These are phyloP conservation scores for Phyllotreta striolata DNA, from an alignment of 2,888 invertebrate species.

Conservation along the genomic window DNA sequence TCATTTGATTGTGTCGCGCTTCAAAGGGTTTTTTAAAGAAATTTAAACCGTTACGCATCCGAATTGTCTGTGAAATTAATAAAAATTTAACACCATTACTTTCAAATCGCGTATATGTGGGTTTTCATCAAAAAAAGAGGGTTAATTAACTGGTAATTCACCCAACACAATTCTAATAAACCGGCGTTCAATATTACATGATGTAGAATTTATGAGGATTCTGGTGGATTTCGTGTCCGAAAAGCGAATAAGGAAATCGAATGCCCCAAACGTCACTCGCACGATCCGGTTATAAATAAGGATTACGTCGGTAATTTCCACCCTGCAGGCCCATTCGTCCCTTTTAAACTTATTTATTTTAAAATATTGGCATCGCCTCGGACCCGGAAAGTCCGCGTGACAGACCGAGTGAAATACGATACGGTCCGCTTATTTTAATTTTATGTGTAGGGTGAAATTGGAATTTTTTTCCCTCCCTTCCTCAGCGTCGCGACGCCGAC, in stretches of 20 bases:
- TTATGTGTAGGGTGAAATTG: conserved; percentile 55
- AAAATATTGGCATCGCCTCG: conserved; percentile 61
- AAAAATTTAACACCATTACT: conserved; percentile 29
- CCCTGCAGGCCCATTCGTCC: conserved; percentile 60
- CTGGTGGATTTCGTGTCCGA: not conserved
- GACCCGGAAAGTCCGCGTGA: conserved; percentile 45
- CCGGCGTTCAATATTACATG: not conserved
- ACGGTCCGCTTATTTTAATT: conserved; percentile 64
- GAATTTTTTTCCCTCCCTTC: conserved; percentile 41
- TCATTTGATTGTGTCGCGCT: conserved; percentile 48
- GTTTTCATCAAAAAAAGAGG: not conserved
- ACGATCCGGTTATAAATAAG: conserved; percentile 62
- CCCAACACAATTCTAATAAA: not conserved
- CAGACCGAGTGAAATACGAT: conserved; percentile 52
- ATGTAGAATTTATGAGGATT: not conserved
- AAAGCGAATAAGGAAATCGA: conserved; percentile 1
- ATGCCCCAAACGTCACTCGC: conserved; percentile 53
- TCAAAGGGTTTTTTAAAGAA: conserved; percentile 43
- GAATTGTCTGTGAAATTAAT: conserved; percentile 44
- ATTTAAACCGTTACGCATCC: conserved; percentile 46
- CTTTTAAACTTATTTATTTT: conserved; percentile 63
- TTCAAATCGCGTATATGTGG: not conserved
- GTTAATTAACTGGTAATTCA: too few relatives aligned
- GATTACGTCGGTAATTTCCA: conserved; percentile 61
- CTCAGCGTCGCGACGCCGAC: conserved; percentile 29